Conservation (phyloP, 2,888 invertebrate genomes). For the Lepidochitona cinerea region DNA sequence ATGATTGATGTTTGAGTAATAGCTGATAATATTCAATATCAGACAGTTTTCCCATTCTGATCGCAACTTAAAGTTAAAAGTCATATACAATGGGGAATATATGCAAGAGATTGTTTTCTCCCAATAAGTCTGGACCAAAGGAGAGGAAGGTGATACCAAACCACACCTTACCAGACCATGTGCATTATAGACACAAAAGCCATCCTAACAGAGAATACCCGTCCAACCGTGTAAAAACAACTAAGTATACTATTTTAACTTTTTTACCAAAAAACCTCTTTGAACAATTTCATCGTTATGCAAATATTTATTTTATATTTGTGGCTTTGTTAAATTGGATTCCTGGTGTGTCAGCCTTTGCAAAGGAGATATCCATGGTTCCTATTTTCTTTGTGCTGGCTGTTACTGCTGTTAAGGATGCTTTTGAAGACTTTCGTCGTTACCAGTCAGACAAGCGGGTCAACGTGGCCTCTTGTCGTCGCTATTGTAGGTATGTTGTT, state of each 20-base stretch:
- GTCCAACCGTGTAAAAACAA: conserved; percentile 63
- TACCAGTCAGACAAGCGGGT: conserved; percentile 93
- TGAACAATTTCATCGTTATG: conserved; percentile 97
- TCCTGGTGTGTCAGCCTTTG: conserved; percentile 88
- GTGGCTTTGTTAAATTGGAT: conserved; percentile 97
- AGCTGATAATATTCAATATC: no score
- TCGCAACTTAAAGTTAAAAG: no score
- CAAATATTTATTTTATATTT: conserved; percentile 97
- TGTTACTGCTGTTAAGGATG: conserved; percentile 94
- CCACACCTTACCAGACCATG: conserved; percentile 38
- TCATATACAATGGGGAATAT: conserved; percentile 45
- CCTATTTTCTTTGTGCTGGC: conserved; percentile 94
- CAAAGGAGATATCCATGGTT: conserved; percentile 95
- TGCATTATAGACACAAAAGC: conserved; percentile 34
- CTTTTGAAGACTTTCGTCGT: conserved; percentile 92
- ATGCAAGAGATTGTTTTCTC: conserved; percentile 20
- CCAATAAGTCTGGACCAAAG: conserved; percentile 33
- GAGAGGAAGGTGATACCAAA: conserved; percentile 51
- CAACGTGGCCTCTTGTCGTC: conserved; percentile 92
- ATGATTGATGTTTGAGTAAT: no score
- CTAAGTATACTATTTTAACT: conserved; percentile 89
- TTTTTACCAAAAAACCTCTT: conserved; percentile 96
- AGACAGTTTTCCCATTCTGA: no score
- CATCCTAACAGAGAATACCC: conserved; percentile 56
- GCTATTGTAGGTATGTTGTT: conserved; percentile 86